Evolutionary conservation across 1,140 invertebrate genomes (phyloP).

Genomic region (Drosophila auraria): DNA sequence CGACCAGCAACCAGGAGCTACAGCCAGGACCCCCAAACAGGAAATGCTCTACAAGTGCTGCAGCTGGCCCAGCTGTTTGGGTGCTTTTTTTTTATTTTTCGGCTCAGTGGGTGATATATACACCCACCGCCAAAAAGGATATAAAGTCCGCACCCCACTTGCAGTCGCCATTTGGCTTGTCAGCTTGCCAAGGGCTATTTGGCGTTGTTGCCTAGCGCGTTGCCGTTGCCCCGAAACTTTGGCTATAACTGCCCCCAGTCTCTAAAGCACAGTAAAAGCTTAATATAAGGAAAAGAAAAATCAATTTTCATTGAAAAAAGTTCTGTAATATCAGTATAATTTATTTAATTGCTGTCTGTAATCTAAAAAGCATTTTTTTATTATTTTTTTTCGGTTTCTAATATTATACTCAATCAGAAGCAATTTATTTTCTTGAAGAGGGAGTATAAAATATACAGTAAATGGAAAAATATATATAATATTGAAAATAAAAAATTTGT

Average conservation of each 20-base stretch:
- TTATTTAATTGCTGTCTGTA: too few relatives aligned
- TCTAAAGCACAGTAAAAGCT: neutral
- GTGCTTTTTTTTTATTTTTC: conserved; percentile 15
- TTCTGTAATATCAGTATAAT: too few relatives aligned
- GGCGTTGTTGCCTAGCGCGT: conserved; percentile 69
- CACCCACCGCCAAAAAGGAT: conserved; percentile 11
- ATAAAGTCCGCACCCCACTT: conserved; percentile 43
- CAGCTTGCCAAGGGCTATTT: conserved; percentile 71
- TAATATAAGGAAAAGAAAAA: neutral
- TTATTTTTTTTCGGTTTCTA: too few relatives aligned
- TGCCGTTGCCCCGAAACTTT: conserved; percentile 41
- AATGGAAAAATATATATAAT: too few relatives aligned
- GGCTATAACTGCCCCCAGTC: conserved; percentile 40
- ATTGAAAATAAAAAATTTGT: too few relatives aligned
- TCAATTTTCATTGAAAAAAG: too few relatives aligned
- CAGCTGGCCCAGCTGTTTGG: conserved; percentile 68
- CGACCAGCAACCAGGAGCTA: neutral
- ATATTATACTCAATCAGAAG: too few relatives aligned
- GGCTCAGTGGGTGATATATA: conserved; percentile 23
- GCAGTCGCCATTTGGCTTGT: conserved; percentile 51
- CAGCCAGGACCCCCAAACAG: conserved; percentile 26
- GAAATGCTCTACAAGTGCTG: conserved; percentile 80
- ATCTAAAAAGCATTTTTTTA: too few relatives aligned
- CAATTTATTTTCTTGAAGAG: too few relatives aligned
- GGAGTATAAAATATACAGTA: too few relatives aligned